These are phyloP conservation scores for Paraplagusia blochii DNA, from an alignment of 2,113 vertebrate genomes.

Conservation along the genomic window DNA sequence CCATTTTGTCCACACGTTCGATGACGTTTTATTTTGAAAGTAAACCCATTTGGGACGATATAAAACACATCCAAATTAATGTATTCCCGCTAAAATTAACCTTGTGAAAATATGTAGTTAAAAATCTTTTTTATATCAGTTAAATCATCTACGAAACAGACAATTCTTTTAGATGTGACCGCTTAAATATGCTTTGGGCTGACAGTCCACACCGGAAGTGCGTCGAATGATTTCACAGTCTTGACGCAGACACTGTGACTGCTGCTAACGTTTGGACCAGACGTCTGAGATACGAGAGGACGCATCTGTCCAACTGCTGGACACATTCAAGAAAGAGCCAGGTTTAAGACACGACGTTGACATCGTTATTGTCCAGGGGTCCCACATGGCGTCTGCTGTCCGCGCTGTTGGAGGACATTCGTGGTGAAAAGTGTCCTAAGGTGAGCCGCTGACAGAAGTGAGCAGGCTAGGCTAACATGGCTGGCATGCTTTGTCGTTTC, in stretches of 20 bases:
- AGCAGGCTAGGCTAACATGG: conserved; percentile 49
- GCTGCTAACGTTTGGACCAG: neutral
- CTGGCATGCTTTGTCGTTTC: conserved; percentile 47
- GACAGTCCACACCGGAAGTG: conserved; percentile 32
- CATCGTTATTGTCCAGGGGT: neutral
- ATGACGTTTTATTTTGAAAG: too few species aligned
- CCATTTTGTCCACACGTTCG: too few species aligned
- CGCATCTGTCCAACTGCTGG: conserved; percentile 7
- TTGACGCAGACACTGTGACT: conserved; percentile 11
- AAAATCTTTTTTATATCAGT: too few species aligned
- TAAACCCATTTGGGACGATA: too few species aligned
- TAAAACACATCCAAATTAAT: too few species aligned
- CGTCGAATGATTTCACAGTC: rapidly evolving
- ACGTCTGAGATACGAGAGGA: conserved; percentile 16
- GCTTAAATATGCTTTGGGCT: conserved; percentile 9
- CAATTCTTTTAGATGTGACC: neutral
- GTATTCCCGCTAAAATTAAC: too few species aligned
- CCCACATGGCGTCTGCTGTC: neutral
- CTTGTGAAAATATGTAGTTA: too few species aligned
- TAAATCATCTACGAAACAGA: neutral
- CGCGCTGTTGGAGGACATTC: neutral
- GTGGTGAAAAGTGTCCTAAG: conserved; percentile 28
- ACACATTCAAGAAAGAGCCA: neutral
- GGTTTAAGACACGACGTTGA: rapidly evolving
- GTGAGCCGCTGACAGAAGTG: conserved; percentile 46